Percentiles rank a stretch among this genome's conserved stretches.
These are phyloP conservation scores for Rhabdomys dilectus DNA, from an alignment of 2,113 vertebrate species.

Conservation along the genomic window DNA sequence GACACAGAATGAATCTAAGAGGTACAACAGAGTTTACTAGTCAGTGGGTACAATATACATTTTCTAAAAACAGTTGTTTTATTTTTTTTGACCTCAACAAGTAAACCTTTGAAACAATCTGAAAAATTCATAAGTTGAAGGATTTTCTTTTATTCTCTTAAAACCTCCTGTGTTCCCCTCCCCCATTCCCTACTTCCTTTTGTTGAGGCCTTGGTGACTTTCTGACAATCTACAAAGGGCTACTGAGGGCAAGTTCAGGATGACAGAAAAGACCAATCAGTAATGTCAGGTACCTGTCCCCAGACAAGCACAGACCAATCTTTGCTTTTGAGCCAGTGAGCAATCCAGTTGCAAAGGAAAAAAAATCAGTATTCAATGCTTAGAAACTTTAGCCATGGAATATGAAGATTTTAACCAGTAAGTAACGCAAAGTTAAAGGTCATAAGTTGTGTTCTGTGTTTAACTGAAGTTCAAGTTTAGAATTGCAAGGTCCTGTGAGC, in stretches of 20 bases:
- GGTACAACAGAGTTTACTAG: background rate
- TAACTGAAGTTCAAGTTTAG: background rate
- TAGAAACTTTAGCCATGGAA: background rate
- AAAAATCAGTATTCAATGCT: background rate
- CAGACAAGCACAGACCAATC: background rate
- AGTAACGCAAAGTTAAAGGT: background rate
- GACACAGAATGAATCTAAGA: background rate
- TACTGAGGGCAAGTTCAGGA: background rate
- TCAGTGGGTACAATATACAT: background rate
- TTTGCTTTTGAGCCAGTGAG: background rate
- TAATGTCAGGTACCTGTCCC: background rate
- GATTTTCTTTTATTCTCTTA: background rate
- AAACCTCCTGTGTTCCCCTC: background rate
- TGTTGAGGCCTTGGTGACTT: background rate
- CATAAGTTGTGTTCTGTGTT: background rate
- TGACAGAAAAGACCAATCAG: background rate
- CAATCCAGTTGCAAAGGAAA: background rate
- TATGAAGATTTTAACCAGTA: background rate
- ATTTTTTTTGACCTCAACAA: background rate
- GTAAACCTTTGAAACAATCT: background rate
- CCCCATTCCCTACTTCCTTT: background rate
- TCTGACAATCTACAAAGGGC: background rate
- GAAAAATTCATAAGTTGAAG: background rate
- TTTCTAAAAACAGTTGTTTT: background rate
- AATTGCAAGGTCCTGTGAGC: background rate